Conservation (phyloP, 2,113 vertebrate species). For the Edolisoma coerulescens region DNA sequence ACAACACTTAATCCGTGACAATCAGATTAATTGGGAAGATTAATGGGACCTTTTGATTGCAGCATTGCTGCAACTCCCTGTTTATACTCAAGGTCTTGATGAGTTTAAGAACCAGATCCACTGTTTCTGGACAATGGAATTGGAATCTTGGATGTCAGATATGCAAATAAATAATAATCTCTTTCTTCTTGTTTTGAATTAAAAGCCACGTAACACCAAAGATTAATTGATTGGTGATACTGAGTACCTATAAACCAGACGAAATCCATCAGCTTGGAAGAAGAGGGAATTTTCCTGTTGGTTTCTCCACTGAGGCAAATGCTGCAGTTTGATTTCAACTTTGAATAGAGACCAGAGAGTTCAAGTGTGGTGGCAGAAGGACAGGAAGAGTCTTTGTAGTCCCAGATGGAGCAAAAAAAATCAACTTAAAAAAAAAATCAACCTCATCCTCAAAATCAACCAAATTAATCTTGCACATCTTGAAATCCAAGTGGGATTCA, state of each 20-base stretch:
- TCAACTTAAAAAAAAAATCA: neutral
- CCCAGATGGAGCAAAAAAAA: neutral
- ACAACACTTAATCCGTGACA: neutral
- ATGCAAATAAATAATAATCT: neutral
- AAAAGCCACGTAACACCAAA: neutral
- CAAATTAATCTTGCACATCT: neutral
- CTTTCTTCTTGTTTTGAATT: neutral
- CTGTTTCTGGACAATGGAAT: neutral
- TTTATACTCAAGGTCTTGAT: neutral
- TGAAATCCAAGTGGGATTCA: neutral
- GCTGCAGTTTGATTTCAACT: neutral
- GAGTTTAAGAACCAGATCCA: neutral
- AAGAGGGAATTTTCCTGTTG: neutral
- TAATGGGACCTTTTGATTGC: neutral
- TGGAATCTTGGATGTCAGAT: neutral
- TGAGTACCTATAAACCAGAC: neutral
- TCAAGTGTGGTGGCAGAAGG: neutral
- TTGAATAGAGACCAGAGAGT: neutral
- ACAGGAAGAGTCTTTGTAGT: neutral
- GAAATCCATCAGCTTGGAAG: neutral
- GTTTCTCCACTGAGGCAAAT: neutral
- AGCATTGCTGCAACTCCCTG: fast-evolving
- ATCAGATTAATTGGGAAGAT: neutral
- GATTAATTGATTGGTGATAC: neutral
- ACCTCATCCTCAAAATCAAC: neutral